phyloP scores from a whole-genome alignment of 2,888 invertebrate species.

The Trisateles emortualis region DNA sequence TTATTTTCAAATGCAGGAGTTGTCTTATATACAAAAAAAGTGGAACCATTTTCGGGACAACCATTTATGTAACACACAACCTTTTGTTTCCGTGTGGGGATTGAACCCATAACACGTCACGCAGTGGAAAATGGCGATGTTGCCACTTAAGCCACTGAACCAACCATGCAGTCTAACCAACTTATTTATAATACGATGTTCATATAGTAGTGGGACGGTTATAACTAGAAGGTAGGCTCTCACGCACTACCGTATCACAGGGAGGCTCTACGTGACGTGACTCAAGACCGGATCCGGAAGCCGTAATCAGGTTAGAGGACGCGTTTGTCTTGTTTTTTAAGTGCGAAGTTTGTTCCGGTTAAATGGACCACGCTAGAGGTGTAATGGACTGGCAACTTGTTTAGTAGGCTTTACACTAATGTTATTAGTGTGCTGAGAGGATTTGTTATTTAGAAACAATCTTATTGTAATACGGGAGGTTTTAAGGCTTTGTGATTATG shows the following conservation, averaged over 20 bases:
- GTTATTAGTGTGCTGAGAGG: not conserved
- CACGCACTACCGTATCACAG: constrained; percentile 3
- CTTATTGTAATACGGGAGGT: too few species aligned
- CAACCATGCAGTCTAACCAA: not conserved
- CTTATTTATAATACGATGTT: not conserved
- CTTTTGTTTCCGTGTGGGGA: too few species aligned
- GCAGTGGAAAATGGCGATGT: too few species aligned
- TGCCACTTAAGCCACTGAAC: too few species aligned
- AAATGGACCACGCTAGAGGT: not conserved
- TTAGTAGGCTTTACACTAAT: not conserved
- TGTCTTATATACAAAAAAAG: too few species aligned
- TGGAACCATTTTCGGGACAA: too few species aligned
- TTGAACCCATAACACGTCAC: too few species aligned
- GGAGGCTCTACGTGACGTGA: constrained; percentile 13
- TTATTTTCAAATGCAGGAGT: too few species aligned
- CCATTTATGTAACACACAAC: too few species aligned
- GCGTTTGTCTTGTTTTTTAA: constrained; percentile 12
- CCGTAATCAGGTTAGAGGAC: constrained; percentile 8
- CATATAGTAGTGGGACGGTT: not conserved
- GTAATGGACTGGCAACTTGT: not conserved
- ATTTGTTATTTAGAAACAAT: too few species aligned
- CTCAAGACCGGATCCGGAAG: not conserved
- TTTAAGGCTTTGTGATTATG: too few species aligned
- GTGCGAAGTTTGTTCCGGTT: constrained; percentile 6
- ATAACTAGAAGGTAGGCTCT: not conserved